phyloP scores from a whole-genome alignment of 2,797 vertebrate species.

The Cryptoprocta ferox region DNA sequence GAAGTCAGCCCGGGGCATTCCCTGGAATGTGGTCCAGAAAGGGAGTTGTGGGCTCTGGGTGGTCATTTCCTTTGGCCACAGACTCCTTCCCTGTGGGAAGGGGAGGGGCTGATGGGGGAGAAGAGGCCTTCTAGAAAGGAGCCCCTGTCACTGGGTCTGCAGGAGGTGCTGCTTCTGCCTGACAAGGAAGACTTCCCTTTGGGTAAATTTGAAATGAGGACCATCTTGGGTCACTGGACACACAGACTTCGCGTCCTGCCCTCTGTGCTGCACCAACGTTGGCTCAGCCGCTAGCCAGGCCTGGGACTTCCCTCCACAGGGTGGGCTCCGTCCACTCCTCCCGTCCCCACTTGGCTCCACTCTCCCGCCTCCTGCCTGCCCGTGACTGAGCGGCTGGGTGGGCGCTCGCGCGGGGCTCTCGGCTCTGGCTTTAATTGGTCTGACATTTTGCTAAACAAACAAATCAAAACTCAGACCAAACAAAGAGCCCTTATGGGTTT shows the following conservation, averaged over 20 bases:
- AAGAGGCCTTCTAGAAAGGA: not conserved
- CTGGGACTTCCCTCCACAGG: not conserved
- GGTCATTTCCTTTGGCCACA: not conserved
- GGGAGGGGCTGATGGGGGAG: not conserved
- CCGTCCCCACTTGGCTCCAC: not conserved
- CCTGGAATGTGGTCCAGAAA: not conserved
- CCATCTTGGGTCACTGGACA: not conserved
- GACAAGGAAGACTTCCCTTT: not conserved
- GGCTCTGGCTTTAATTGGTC: conserved; percentile 84
- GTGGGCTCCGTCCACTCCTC: fast-evolving
- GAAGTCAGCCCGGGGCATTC: fast-evolving
- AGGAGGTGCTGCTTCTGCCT: not conserved
- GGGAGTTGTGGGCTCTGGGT: not conserved
- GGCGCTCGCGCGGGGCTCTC: conserved; percentile 40
- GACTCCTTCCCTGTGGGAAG: not conserved
- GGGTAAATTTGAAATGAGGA: not conserved
- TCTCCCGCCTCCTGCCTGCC: conserved; percentile 66
- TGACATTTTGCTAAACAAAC: conserved; percentile 88
- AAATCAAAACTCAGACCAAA: conserved; percentile 83
- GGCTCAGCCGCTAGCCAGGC: not conserved
- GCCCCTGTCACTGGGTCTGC: not conserved
- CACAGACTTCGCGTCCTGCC: not conserved
- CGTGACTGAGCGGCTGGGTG: conserved; percentile 57
- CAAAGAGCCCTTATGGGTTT: conserved; percentile 81
- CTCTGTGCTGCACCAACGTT: not conserved